Evolutionary conservation across 2,888 invertebrate species (phyloP), one percentile per base, ranked within the genome.

Genomic region (Cosmorhoe ocellata): DNA sequence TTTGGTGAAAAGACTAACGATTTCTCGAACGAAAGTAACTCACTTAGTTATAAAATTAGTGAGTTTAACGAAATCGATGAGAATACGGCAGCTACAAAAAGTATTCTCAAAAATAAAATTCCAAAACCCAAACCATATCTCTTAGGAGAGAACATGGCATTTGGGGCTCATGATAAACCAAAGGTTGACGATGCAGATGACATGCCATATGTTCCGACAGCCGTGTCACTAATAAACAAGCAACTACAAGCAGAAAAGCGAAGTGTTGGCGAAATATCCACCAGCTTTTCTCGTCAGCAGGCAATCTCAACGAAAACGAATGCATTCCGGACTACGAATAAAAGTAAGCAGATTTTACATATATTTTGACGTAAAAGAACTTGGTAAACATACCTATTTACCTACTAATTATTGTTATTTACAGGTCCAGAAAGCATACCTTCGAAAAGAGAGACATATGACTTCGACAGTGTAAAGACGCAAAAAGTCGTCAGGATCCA

Each of bases 41-140:
- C 65, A 54, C 54, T 64, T 18, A 71, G 55, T 59, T 59, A 63
- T 45, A 69, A 49, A 48, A 66, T 59, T 45, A 67, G 58, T 63
- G 84, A 83, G 52, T 57, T 65, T 66, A 84, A 63, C 83, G 91
- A 71, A 78, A 82, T 61, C 79, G 86, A 87, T 67, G 90, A 90
- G 83, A 87, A 84, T 88, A 83, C 81, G 66, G 84, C 88, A 84
- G 87, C 91, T 73, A 92, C 94, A 71, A 92, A 93, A 66, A 93
- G 94, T 66, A 94, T 94, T 80, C 86, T 94, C 68, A 95, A 94
- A 81, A 94, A 94, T 69, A 94, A 94, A 81, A 93, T 94, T 39
- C 87, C 93, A 32, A 94, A 94, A 75, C 94, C 94, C 68, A 94
- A 92, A 77, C 94, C 94, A 64, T 95, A 94, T 84, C 93, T 94